Base-by-base conservation (phyloP, 2,113 vertebrate genomes). In the Balaeniceps rex region DNA sequence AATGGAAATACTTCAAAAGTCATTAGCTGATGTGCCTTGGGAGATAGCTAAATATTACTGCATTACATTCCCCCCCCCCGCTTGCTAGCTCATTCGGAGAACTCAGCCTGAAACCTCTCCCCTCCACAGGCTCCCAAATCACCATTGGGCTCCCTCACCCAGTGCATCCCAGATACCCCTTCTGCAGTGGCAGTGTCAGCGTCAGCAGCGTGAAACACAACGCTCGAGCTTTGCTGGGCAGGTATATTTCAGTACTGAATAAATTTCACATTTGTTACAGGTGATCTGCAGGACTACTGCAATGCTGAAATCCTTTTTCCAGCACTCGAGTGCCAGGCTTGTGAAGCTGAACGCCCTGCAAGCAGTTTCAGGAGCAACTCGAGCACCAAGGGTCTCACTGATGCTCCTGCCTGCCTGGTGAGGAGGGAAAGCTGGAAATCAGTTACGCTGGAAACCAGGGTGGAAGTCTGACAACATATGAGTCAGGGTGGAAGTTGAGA, bases 171-270 rank as follows among this genome's bases (percentile, higher is more conserved):
- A 79, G 38, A 21, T 12, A 18, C 3, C 3, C 12, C 31, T 69
- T n/a, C n/a, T 54, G 11, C 52, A 26, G n/a, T n/a, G n/a, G n/a
- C n/a, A n/a, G 22, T 2, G 6, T 0, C 66, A 57, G 28, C 1
- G 4, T 22, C 24, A 22, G 64, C 6, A 42, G 63, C 0, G 2
- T 25, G 44, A 80, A 80, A 58, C 54, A 40, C 14, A 31, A 14
- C 3, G 2, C 28, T 70, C 15, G 4, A 33, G 28, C 55, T 49
- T 28, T 40, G 42, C 54, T 58, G 60, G 61, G 54, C 42, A 54
- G 66, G 47, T 26, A 1, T 26, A 28, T 42, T 79, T 42, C 55
- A 64, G 38, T 64, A 24, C 54, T 42, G 77, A 64, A 36, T 25
- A 79, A 34, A 64, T 29, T 26, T 58, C 44, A 31, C 25, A 4